Evolutionary conservation across 1,140 invertebrate genomes (phyloP).

Genomic region (Prorops nasuta): DNA sequence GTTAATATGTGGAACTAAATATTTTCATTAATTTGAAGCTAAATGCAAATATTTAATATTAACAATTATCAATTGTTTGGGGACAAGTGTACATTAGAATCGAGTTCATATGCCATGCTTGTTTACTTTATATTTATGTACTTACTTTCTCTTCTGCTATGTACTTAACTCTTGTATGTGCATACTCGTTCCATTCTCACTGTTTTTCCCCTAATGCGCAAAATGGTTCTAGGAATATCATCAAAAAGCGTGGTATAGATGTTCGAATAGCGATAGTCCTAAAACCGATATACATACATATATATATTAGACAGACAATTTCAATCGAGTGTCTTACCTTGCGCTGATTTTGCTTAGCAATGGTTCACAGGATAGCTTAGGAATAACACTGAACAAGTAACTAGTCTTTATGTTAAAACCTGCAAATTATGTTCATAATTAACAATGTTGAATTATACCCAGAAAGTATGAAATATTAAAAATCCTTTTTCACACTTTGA

Average conservation of each 20-base stretch:
- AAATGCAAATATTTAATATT: background rate
- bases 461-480: too few species aligned
- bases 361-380: slow-evolving; percentile 1
- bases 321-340: slow-evolving; percentile 20
- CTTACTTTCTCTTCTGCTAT: slow-evolving; percentile 49
- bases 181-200: slow-evolving; percentile 46
- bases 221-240: slow-evolving; percentile 21
- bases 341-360: slow-evolving; percentile 8
- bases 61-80: slow-evolving; percentile 30
- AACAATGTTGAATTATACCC: too few species aligned
- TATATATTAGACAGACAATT: slow-evolving; percentile 16
- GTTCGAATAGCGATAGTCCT: slow-evolving; percentile 34
- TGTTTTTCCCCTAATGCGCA: slow-evolving; percentile 30
- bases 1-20: too few species aligned
- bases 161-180: slow-evolving; percentile 53
- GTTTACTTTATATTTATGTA: slow-evolving; percentile 52
- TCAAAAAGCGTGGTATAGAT: slow-evolving; percentile 27
- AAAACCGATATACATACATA: slow-evolving; percentile 23
- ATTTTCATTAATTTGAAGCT: too few species aligned
- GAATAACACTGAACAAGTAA: background rate
- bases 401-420: too few species aligned
- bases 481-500: too few species aligned
- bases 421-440: too few species aligned
- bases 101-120: slow-evolving; percentile 48
- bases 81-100: slow-evolving; percentile 45